Evolutionary conservation across 1,140 invertebrate genomes (phyloP).

Genomic region (Samia ricini): DNA sequence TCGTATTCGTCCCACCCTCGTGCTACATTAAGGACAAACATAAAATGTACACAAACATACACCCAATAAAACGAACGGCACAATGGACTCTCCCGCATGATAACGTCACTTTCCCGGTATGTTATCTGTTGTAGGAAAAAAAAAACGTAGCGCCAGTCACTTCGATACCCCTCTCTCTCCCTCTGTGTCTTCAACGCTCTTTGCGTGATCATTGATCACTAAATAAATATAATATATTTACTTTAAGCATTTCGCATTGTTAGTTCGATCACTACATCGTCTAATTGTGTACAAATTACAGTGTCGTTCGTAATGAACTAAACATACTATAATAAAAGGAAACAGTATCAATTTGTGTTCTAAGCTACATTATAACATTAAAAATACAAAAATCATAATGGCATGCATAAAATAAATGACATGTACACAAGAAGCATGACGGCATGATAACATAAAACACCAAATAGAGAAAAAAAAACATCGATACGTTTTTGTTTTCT

Average conservation of each 20-base stretch:
- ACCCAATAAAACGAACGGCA: constrained; percentile 81
- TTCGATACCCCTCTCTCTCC: constrained; percentile 23
- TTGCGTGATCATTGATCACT: constrained; percentile 6
- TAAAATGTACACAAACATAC: constrained; percentile 71
- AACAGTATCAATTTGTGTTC: constrained; percentile 6
- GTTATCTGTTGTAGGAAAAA: constrained; percentile 74
- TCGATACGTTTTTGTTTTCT: constrained; percentile 16
- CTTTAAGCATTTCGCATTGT: constrained; percentile 58
- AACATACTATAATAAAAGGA: constrained; percentile 19
- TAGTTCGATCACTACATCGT: constrained; percentile 55
- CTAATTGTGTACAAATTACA: constrained; percentile 49
- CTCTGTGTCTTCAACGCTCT: constrained; percentile 8
- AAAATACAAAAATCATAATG: constrained; percentile 55
- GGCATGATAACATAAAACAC: constrained; percentile 34
- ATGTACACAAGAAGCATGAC: constrained; percentile 65
- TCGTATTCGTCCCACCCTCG: constrained; percentile 92
- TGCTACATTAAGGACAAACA: constrained; percentile 84
- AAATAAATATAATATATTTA: constrained; percentile 35
- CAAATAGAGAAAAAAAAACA: constrained; percentile 33
- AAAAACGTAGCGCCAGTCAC: constrained; percentile 70
- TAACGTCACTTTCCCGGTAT: constrained; percentile 18
- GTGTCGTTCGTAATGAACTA: constrained; percentile 36
- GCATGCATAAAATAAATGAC: constrained; percentile 62
- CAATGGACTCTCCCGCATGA: constrained; percentile 58
- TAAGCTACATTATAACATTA: constrained; percentile 29